Percentiles rank a stretch among this genome's conserved stretches.
These are phyloP conservation scores for Scylla paramamosain DNA, from an alignment of 1,140 invertebrate genomes.

Conservation along the genomic window DNA sequence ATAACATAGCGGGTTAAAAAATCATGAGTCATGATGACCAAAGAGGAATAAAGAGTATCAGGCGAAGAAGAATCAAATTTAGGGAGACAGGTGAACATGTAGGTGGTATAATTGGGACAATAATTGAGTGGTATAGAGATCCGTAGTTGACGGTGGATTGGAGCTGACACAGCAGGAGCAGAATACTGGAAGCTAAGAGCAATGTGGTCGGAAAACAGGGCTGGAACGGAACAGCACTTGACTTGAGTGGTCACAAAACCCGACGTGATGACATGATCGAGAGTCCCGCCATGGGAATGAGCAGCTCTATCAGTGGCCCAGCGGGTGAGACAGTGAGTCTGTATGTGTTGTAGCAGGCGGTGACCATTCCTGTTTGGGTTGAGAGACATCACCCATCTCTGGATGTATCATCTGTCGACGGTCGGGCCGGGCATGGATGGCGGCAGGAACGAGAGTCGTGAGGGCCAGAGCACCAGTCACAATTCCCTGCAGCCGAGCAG, in stretches of 20 bases:
- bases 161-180: background rate
- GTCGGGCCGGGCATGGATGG: background rate
- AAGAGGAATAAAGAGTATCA: background rate
- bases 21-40: background rate
- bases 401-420: too few species aligned
- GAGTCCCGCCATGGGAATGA: constrained; percentile 21
- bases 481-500: constrained; percentile 12
- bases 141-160: too few species aligned
- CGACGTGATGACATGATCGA: constrained; percentile 46
- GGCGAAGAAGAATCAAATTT: background rate
- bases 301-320: constrained; percentile 42
- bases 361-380: constrained; percentile 15
- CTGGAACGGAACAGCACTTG: background rate
- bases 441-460: constrained; percentile 41
- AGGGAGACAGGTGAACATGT: background rate
- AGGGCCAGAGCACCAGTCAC: background rate
- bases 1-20: background rate
- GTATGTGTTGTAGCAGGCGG: constrained; percentile 16
- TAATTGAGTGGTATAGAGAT: too few species aligned
- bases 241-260: background rate
- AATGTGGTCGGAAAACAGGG: too few species aligned
- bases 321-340: background rate
- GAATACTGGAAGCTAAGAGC: too few species aligned
- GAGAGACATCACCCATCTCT: too few species aligned
- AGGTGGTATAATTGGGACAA: too few species aligned